Conservation (phyloP, 2,888 invertebrate species). For the Melanotus villosus region DNA sequence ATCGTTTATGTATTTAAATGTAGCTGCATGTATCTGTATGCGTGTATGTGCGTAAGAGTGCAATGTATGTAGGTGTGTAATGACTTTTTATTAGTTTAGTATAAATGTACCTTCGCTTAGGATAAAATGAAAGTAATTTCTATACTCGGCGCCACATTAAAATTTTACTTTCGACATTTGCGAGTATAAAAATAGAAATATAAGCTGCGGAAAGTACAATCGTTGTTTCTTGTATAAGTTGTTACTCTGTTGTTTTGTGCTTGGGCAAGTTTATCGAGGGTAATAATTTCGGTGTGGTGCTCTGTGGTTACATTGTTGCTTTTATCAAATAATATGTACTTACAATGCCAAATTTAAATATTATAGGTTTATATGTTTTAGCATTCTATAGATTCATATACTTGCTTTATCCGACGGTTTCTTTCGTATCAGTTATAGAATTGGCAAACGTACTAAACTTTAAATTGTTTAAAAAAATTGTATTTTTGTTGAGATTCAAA, state of each 20-base stretch:
- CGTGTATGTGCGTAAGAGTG: conserved; percentile 4
- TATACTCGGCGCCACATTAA: not conserved
- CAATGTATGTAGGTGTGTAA: not conserved
- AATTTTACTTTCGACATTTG: too few relatives aligned
- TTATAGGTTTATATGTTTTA: conserved; percentile 36
- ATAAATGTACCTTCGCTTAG: conserved; percentile 41
- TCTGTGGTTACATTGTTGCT: conserved; percentile 28
- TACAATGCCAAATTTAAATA: conserved; percentile 48
- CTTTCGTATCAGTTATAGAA: not conserved
- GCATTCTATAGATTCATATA: not conserved
- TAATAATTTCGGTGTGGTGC: not conserved
- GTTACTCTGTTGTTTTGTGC: too few relatives aligned
- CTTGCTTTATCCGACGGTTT: conserved; percentile 12
- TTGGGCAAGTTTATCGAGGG: too few relatives aligned
- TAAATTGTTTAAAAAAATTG: not conserved
- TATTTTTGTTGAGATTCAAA: conserved; percentile 14
- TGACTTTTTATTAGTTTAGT: conserved; percentile 14
- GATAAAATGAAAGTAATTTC: conserved; percentile 20
- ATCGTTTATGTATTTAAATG: conserved; percentile 41
- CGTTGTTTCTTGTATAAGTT: too few relatives aligned
- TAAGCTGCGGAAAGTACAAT: not conserved
- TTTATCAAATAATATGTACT: conserved; percentile 39
- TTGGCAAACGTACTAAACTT: not conserved
- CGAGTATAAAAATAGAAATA: too few relatives aligned
- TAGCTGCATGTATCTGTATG: conserved; percentile 19